A percentile compares a stretch with the other conserved stretches of the same genome.
phyloP scores from a whole-genome alignment of 2,113 vertebrate species.

The Misgurnus mizolepis region DNA sequence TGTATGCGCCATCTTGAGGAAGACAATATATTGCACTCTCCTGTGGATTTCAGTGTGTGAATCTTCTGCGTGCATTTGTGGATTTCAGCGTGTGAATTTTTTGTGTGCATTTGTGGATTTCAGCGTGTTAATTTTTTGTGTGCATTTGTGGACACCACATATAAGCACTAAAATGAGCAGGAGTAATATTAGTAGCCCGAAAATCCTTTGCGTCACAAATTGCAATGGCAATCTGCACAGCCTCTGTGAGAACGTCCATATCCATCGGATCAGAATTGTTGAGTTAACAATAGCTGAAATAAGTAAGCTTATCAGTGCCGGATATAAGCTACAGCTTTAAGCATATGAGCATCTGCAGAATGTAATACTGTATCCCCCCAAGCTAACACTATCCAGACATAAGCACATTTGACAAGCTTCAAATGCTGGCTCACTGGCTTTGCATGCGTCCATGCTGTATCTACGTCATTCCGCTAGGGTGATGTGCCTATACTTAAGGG shows the following conservation, averaged over 20 bases:
- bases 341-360: slow-evolving; percentile 50
- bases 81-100: too few relatives aligned
- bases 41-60: too few relatives aligned
- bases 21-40: too few relatives aligned
- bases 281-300: slow-evolving; percentile 9
- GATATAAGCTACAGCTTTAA: slow-evolving; percentile 46
- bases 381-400: slow-evolving; percentile 65
- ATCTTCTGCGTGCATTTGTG: too few relatives aligned
- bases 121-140: too few relatives aligned
- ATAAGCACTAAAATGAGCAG: too few relatives aligned
- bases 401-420: slow-evolving; percentile 26
- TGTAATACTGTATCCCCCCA: slow-evolving; percentile 45
- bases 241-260: background rate
- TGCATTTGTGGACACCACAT: too few relatives aligned
- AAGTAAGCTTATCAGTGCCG: slow-evolving; percentile 37
- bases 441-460: background rate
- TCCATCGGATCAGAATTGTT: slow-evolving; percentile 15
- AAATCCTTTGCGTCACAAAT: slow-evolving; percentile 4
- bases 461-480: slow-evolving; percentile 1
- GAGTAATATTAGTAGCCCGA: background rate
- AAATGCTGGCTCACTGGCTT: slow-evolving; percentile 2
- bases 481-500: too few relatives aligned
- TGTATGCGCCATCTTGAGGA: too few relatives aligned
- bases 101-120: too few relatives aligned
- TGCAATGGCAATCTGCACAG: background rate